Base-by-base conservation (phyloP, 2,797 vertebrate genomes). In the Avahi laniger region DNA sequence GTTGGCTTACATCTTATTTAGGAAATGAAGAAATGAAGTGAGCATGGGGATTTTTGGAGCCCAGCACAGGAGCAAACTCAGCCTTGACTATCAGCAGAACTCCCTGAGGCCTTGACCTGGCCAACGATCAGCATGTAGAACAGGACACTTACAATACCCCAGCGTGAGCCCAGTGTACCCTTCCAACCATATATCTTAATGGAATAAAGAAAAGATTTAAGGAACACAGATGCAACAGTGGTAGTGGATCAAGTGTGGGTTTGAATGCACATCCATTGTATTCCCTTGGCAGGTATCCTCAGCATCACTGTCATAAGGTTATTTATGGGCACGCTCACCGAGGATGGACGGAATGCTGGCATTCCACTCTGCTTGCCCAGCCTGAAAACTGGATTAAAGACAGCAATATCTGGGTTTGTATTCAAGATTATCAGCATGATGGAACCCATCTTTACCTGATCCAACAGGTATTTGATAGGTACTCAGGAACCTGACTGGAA, bases 391-490 rank as follows among this genome's bases (percentile, higher is more conserved):
- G 38, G 41, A 75, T 57, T 65, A 81, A 93, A 90, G 63, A 35
- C 20, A 84, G 87, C 65, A 94, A 11, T 70, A 20, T 78, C 59
- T 0, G 0, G 20, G 38, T 96, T 94, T 92, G 41, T 91, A 18
- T 59, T 93, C 78, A 70, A 0, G 1, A 95, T 95, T 93, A 83
- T 83, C 59, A 96, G 78, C 5, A 1, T 4, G 35, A 69, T 30
- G 28, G 72, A 41, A 43, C n/a, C 17, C 43, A 72, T 95, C 84
- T 81, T 95, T 95, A 94, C n/a, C 48, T 72, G 94, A 97, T 79
- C 57, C 70, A 69, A 94, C 35, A 96, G 65, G 95, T 93, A 84
- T 76, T 54, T 97, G 93, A 11, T 33, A 75, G 94, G 80, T 75
- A 67, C 38, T 92, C 8, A 28, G 91, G 93, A 93, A 76, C 38